Evolutionary conservation across 1,140 invertebrate genomes (phyloP).

Genomic region (Notospermus geniculatus): DNA sequence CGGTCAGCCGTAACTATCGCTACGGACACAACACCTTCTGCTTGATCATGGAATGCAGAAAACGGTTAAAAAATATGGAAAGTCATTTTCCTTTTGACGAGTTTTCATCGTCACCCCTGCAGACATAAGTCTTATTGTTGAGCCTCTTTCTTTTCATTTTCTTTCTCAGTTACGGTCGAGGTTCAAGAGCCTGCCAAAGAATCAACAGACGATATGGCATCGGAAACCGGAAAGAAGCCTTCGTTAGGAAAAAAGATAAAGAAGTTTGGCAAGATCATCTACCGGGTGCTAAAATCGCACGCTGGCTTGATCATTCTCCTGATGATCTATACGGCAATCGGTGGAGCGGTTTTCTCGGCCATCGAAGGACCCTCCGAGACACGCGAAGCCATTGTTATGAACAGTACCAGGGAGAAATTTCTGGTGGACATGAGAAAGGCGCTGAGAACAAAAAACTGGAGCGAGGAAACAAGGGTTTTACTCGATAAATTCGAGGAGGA

Average conservation of each 20-base stretch:
- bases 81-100: too few relatives aligned
- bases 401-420: background rate
- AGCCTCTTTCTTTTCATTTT: too few relatives aligned
- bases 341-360: constrained; percentile 1
- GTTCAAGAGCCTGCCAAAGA: too few relatives aligned
- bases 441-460: constrained; percentile 61
- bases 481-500: constrained; percentile 84
- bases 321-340: background rate
- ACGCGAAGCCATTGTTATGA: background rate
- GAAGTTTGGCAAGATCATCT: background rate
- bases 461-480: constrained; percentile 74
- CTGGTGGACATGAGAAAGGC: background rate
- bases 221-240: background rate
- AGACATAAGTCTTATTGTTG: too few relatives aligned
- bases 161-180: too few relatives aligned
- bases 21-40: too few relatives aligned
- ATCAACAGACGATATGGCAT: background rate
- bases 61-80: too few relatives aligned
- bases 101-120: too few relatives aligned
- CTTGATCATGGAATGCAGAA: too few relatives aligned
- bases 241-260: background rate
- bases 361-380: constrained; percentile 5
- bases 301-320: constrained; percentile 9
- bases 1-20: too few relatives aligned
- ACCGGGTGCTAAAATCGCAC: background rate